Base-by-base conservation (phyloP, 2,888 invertebrate species). In the Copidosoma aretas region DNA sequence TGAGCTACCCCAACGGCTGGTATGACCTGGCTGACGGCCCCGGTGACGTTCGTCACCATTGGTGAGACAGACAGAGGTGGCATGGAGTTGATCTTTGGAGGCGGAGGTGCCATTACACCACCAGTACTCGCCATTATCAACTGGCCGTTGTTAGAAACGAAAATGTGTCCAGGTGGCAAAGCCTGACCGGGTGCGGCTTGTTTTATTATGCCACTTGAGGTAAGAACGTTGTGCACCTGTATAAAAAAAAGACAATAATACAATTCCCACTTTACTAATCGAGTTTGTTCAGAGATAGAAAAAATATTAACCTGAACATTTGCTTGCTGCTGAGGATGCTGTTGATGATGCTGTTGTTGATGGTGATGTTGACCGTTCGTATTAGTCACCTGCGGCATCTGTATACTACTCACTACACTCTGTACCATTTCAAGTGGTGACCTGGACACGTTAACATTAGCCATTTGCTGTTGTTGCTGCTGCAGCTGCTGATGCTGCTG, bases 361-460 rank as follows among this genome's bases (percentile, higher is more conserved):
- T 73, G 74, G 0, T 75, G 75, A 73, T 80, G 80, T 3, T 80
- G 75, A 12, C 80, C 64, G 53, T 80, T 73, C 63, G 77, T 75
- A 39, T 76, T 76, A 61, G 76, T 82, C n/a, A 77, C 77, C 67
- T 82, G 82, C 86, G 88, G 86, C 68, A 88, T 87, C 76, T 91
- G 90, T 73, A 90, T 86, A 78, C 88, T 90, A 72, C 90, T 91
- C 62, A 91, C 91, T 3, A 91, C 91, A 77, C 91, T 91, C 78
- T 91, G 91, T 1, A 91, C 91, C 91, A 92, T 91, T 84, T 92
- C 91, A 56, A 92, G 79, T 0, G 91, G 91, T 8, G 91, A 90
- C 79, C 88, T 88, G 0, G 87, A 84, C 4, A 86, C 83, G 62
- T 80, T 85, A 5, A 84, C 78, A 25, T 81, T 81, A 22, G 84